phyloP scores from a whole-genome alignment of 2,888 invertebrate species.

The Cataglyphis altisquamis region DNA sequence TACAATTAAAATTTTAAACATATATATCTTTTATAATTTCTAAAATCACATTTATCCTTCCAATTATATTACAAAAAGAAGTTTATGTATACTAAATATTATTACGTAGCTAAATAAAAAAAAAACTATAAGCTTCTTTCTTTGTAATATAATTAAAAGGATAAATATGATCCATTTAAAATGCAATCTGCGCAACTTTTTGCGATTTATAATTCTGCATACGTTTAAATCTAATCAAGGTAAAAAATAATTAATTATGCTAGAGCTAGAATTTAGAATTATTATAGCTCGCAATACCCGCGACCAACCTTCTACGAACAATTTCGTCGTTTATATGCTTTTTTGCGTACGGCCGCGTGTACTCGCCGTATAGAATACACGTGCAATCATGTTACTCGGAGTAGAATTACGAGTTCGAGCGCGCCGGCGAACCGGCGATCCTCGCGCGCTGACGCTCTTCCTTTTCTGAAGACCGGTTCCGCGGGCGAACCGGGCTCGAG shows the following conservation, averaged over 20 bases:
- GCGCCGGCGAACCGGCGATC: conserved; percentile 55
- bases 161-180: too few relatives aligned
- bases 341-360: conserved; percentile 27
- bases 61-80: not conserved
- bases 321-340: conserved; percentile 27
- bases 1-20: not conserved
- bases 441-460: conserved; percentile 55
- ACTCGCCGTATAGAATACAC: conserved; percentile 13
- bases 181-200: not conserved
- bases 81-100: not conserved
- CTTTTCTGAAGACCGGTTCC: conserved; percentile 63
- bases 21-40: not conserved
- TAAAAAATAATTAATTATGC: not conserved
- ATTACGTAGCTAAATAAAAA: too few relatives aligned
- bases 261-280: not conserved
- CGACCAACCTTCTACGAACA: not conserved
- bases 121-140: too few relatives aligned
- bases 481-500: conserved; percentile 58
- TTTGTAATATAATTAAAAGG: too few relatives aligned
- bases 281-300: not conserved
- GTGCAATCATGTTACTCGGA: conserved; percentile 67
- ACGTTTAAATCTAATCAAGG: not conserved
- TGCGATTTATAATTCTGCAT: not conserved
- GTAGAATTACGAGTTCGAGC: conserved; percentile 69
- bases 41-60: not conserved